Percentiles rank a stretch among this genome's conserved stretches.
phyloP scores from a whole-genome alignment of 2,113 vertebrate genomes.

The Xiphorhynchus elegans region DNA sequence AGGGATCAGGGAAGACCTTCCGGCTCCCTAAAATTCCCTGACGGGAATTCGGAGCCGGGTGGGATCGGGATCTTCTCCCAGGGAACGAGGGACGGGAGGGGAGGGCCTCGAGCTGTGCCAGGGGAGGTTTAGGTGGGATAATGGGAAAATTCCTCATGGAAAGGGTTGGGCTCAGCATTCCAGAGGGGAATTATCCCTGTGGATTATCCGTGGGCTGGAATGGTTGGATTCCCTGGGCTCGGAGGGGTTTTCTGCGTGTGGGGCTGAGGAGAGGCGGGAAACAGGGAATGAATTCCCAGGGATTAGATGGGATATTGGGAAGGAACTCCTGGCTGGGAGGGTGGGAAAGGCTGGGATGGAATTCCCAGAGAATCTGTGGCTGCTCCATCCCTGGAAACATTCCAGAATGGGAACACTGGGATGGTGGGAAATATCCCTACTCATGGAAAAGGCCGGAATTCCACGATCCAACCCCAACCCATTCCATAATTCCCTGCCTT shows the following conservation, averaged over 20 bases:
- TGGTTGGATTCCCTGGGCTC: rapidly evolving
- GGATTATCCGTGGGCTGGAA: rapidly evolving
- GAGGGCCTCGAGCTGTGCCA: neutral
- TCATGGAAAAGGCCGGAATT: too few species aligned
- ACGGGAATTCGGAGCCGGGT: rapidly evolving
- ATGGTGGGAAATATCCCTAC: neutral
- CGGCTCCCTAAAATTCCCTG: rapidly evolving
- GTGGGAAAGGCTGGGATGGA: neutral
- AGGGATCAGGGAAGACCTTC: neutral
- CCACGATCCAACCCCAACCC: too few species aligned
- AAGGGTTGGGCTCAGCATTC: neutral
- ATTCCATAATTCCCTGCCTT: neutral
- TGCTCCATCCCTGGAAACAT: neutral
- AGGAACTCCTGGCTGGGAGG: neutral
- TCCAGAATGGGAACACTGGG: too few species aligned
- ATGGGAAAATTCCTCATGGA: rapidly evolving
- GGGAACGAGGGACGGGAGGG: rapidly evolving
- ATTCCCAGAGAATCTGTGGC: neutral
- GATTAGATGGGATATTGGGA: neutral
- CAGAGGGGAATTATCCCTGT: rapidly evolving
- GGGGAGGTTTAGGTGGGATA: too few species aligned
- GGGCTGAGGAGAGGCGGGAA: neutral
- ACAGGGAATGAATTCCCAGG: neutral
- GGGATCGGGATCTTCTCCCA: neutral
- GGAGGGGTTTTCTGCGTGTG: neutral